These are phyloP conservation scores for Argyra leucocephala DNA, from an alignment of 2,888 invertebrate genomes.

Conservation along the genomic window DNA sequence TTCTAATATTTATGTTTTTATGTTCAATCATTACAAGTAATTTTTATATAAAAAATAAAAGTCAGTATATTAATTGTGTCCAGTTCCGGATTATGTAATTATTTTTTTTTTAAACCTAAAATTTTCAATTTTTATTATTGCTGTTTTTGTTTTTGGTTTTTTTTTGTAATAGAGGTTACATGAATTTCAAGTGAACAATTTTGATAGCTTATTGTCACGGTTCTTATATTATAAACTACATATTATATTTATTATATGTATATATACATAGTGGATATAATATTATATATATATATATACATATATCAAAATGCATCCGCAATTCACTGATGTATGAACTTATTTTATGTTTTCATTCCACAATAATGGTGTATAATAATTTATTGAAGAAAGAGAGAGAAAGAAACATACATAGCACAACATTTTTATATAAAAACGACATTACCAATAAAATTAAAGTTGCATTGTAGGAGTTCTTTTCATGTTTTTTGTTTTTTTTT, in stretches of 20 bases:
- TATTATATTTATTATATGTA: not conserved
- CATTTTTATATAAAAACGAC: too few species aligned
- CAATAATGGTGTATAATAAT: too few species aligned
- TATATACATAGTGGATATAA: too few species aligned
- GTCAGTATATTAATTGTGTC: not conserved
- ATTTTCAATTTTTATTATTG: not conserved
- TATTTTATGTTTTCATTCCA: not conserved
- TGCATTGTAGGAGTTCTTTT: too few species aligned
- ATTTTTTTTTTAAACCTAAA: not conserved
- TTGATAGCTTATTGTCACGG: conserved; percentile 3
- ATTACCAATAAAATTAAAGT: too few species aligned
- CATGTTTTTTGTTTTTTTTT: too few species aligned
- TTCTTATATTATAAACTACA: not conserved
- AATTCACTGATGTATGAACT: not conserved
- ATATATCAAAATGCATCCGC: not conserved
- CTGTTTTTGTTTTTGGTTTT: not conserved
- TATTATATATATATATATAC: too few species aligned
- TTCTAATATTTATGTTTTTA: too few species aligned
- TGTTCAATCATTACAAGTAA: too few species aligned
- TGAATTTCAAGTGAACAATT: not conserved
- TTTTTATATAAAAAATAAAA: not conserved
- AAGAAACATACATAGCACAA: too few species aligned
- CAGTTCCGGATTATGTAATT: not conserved
- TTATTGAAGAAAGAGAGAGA: too few species aligned
- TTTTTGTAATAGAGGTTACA: not conserved